Conservation (phyloP, 2,888 invertebrate genomes). For the Cerceris ruficornis region DNA sequence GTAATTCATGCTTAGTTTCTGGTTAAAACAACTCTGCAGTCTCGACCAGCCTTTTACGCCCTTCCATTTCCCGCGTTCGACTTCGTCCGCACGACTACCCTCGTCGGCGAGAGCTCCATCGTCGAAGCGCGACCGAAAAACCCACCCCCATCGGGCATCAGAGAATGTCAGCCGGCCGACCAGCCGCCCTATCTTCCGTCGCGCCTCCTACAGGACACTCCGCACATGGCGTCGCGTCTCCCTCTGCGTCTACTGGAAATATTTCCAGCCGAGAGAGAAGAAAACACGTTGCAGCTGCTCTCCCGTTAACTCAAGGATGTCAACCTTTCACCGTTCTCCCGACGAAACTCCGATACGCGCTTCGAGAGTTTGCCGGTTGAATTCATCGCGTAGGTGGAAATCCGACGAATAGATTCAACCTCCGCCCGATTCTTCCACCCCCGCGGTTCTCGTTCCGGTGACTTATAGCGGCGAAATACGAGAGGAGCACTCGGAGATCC, state of each 20-base stretch:
- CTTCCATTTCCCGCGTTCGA: slow-evolving; percentile 50
- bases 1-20: slow-evolving; percentile 73
- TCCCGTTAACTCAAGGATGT: no score
- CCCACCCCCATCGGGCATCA: slow-evolving; percentile 60
- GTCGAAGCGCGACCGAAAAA: slow-evolving; percentile 45
- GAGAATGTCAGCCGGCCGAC: slow-evolving; percentile 66
- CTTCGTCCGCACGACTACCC: slow-evolving; percentile 37
- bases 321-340: no score
- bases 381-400: no score
- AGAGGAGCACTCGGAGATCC: neutral
- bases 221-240: neutral
- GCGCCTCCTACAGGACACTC: neutral
- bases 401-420: neutral
- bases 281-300: no score
- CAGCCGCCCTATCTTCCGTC: slow-evolving; percentile 5
- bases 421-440: no score
- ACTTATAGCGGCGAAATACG: no score
- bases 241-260: neutral
- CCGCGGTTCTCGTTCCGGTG: neutral
- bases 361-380: no score
- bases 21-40: slow-evolving; percentile 50
- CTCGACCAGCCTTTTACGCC: slow-evolving; percentile 61
- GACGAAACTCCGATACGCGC: no score
- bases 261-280: neutral
- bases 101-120: slow-evolving; percentile 7